These are phyloP conservation scores for Epirrhoe tristata DNA, from an alignment of 2,888 invertebrate genomes.

Conservation along the genomic window DNA sequence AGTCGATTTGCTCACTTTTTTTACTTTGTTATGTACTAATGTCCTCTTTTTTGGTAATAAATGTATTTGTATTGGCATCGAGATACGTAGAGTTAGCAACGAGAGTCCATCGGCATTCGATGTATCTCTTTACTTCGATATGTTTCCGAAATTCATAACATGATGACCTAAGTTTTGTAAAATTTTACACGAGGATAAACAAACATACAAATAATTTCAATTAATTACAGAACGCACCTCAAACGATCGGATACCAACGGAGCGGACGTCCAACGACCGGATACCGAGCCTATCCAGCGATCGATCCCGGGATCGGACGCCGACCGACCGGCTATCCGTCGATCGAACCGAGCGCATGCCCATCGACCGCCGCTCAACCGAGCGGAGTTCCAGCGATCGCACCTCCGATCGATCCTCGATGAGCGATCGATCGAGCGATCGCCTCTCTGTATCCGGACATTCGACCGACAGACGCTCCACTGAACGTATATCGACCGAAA, in stretches of 20 bases:
- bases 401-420: constrained; percentile 39
- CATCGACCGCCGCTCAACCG: constrained; percentile 47
- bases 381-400: constrained; percentile 47
- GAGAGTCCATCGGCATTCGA: too few relatives aligned
- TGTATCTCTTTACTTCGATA: too few relatives aligned
- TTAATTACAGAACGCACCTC: constrained; percentile 46
- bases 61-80: too few relatives aligned
- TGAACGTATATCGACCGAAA: constrained; percentile 44
- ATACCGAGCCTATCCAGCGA: constrained; percentile 22
- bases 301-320: constrained; percentile 43
- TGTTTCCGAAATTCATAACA: too few relatives aligned
- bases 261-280: constrained; percentile 40
- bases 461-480: constrained; percentile 52
- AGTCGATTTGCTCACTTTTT: too few relatives aligned
- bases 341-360: constrained; percentile 42
- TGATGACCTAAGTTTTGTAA: too few relatives aligned
- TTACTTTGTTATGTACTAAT: too few relatives aligned
- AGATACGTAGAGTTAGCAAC: too few relatives aligned
- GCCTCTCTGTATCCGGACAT: constrained; percentile 47
- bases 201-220: too few relatives aligned
- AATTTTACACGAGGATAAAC: too few relatives aligned
- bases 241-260: constrained; percentile 51
- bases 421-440: constrained; percentile 45
- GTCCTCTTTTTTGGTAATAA: too few relatives aligned
- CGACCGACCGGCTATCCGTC: constrained; percentile 46